Base-by-base conservation (phyloP, 2,113 vertebrate genomes). In the Albula goreensis region DNA sequence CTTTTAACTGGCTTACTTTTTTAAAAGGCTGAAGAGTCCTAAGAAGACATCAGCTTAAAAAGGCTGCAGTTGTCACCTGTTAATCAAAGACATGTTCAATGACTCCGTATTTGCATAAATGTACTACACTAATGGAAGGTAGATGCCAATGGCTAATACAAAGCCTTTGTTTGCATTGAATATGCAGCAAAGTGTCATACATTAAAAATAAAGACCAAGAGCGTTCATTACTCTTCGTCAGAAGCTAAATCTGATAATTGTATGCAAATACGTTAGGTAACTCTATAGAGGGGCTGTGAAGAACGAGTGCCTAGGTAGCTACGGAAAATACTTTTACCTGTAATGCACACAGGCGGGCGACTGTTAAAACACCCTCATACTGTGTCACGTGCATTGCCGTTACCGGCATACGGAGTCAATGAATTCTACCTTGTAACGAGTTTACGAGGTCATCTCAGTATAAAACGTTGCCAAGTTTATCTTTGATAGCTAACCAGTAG, bases 61-160 rank as follows among this genome's bases (percentile, higher is more conserved):
- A 63, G 70, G 49, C 63, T 88, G 6, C 70, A 48, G 51, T 85
- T 85, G 83, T 85, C 83, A 85, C 83, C 87, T 85, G 80, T 83
- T 83, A 82, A 82, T 88, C 87, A 82, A 56, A 74, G 82, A 50
- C 79, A 57, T 53, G 48, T 86, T 81, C 63, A 82, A 49, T 78
- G n/a, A 15, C 66, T 78, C 50, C 56, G n/a, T 31, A 82, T 82
- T 88, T 74, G 63, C 87, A 88, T 82, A 78, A 53, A 77, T 56
- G 3, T 82, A 78, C 66, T 51, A 51, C 17, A 57, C 52, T 57
- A 78, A 85, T 83, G 48, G 81, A 31, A 25, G 53, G 41, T 66
- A 31, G 48, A 66, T 83, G 22, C 8, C 17, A 49, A 66, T 83
- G 57, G 17, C 78, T 48, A 79, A 49, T 79, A 79, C 78, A 31